A percentile compares a stretch with the other conserved stretches of the same genome.
Evolutionary conservation across 2,888 invertebrate species (phyloP).

Genomic region (Sesamia inferens): DNA sequence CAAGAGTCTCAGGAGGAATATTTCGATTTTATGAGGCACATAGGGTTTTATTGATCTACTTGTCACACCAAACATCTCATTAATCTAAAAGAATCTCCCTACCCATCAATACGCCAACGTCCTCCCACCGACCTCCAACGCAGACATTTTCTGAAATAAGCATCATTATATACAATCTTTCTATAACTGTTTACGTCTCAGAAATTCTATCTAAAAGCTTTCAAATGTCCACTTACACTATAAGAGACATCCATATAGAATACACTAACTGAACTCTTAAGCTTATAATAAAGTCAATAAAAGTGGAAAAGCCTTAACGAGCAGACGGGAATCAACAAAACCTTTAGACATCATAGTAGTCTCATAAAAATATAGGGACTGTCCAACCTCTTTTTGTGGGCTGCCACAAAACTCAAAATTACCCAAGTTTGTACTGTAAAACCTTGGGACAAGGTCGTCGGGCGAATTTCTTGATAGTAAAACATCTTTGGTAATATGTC

Average conservation of each 20-base stretch:
- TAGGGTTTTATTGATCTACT: neutral
- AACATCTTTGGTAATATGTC: conserved; percentile 41
- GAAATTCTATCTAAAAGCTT: conserved; percentile 28
- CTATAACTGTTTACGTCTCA: conserved; percentile 16
- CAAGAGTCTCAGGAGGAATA: neutral
- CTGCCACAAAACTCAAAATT: conserved; percentile 18
- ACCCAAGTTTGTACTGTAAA: conserved; percentile 32
- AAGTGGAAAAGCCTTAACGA: conserved; percentile 65
- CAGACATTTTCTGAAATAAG: neutral
- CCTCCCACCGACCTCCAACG: neutral
- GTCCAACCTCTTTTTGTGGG: conserved; percentile 15
- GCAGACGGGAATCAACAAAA: conserved; percentile 64
- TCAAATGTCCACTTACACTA: conserved; percentile 16
- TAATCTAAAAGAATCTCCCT: neutral
- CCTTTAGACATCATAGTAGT: conserved; percentile 59
- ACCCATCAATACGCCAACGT: neutral
- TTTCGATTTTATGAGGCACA: neutral
- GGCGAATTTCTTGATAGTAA: conserved; percentile 18
- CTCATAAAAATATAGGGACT: conserved; percentile 68
- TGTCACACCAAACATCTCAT: neutral
- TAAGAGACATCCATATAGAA: conserved; percentile 41
- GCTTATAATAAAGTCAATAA: conserved; percentile 61
- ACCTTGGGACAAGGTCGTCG: conserved; percentile 24
- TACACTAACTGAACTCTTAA: conserved; percentile 41
- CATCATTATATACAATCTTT: conserved; percentile 22